Percentiles rank a stretch among this genome's conserved stretches.
phyloP scores from a whole-genome alignment of 2,797 vertebrate species.

The Limosa lapponica region DNA sequence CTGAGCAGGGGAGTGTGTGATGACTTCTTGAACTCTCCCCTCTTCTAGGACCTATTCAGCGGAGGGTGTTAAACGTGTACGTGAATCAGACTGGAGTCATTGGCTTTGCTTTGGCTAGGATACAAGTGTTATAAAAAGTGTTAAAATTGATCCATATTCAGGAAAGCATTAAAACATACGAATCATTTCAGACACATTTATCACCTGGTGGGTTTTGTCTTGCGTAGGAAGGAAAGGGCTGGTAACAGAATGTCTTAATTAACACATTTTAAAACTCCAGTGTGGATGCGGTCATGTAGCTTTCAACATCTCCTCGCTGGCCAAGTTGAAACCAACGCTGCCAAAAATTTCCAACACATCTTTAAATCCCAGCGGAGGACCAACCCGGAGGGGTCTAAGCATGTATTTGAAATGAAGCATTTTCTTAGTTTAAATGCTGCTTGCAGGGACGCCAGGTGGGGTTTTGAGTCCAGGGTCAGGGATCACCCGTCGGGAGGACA shows the following conservation, averaged over 20 bases:
- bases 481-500: neutral
- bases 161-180: conserved; percentile 31
- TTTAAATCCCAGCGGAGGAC: neutral
- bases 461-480: rapidly evolving
- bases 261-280: conserved; percentile 51
- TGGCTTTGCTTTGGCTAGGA: neutral
- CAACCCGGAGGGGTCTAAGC: neutral
- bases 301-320: conserved; percentile 1
- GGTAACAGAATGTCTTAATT: conserved; percentile 53
- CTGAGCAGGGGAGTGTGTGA: neutral
- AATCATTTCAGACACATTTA: conserved; percentile 30
- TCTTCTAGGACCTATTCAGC: neutral
- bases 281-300: neutral
- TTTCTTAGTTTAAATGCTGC: neutral
- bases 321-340: conserved; percentile 13
- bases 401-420: neutral
- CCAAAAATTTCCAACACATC: conserved; percentile 34
- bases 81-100: conserved; percentile 1
- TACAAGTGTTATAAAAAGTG: neutral
- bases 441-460: neutral
- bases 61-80: neutral
- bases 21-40: conserved; percentile 24
- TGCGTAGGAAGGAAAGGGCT: conserved; percentile 43
- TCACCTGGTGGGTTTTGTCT: conserved; percentile 32
- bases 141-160: conserved; percentile 34